Percentiles rank a stretch among this genome's conserved stretches.
Evolutionary conservation across 1,140 invertebrate genomes (phyloP).

Genomic region (Pentalonia nigronervosa): DNA sequence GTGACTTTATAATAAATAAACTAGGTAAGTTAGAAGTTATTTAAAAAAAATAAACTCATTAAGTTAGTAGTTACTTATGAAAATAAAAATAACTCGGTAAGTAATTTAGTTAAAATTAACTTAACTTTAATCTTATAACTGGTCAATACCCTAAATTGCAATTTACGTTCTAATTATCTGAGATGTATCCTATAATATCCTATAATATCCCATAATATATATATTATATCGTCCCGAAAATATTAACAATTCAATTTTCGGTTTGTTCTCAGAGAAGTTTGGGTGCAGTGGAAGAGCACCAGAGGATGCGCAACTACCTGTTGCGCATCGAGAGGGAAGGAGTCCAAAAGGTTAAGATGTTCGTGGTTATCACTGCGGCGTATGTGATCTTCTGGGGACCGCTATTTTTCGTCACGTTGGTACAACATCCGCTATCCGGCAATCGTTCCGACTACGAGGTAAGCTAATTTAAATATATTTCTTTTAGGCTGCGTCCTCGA

Average conservation of each 20-base stretch:
- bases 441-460: slow-evolving; percentile 77
- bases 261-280: slow-evolving; percentile 41
- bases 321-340: slow-evolving; percentile 79
- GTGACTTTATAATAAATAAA: no score
- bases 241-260: neutral
- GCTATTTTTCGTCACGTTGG: slow-evolving; percentile 81
- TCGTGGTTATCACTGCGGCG: slow-evolving; percentile 82
- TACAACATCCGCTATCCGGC: slow-evolving; percentile 76
- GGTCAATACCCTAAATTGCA: no score
- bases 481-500: neutral
- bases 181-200: neutral
- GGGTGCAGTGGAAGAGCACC: slow-evolving; percentile 73
- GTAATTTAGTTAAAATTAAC: no score
- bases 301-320: slow-evolving; percentile 79
- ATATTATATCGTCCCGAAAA: neutral
- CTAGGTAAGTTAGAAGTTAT: no score
- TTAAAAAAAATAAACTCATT: no score
- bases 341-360: slow-evolving; percentile 82
- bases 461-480: slow-evolving; percentile 58
- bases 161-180: neutral
- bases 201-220: no score
- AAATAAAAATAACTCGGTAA: no score
- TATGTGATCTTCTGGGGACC: slow-evolving; percentile 90
- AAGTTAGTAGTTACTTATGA: no score
- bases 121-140: no score